Base-by-base conservation (phyloP, 2,888 invertebrate genomes). In the Crioceris asparagi region DNA sequence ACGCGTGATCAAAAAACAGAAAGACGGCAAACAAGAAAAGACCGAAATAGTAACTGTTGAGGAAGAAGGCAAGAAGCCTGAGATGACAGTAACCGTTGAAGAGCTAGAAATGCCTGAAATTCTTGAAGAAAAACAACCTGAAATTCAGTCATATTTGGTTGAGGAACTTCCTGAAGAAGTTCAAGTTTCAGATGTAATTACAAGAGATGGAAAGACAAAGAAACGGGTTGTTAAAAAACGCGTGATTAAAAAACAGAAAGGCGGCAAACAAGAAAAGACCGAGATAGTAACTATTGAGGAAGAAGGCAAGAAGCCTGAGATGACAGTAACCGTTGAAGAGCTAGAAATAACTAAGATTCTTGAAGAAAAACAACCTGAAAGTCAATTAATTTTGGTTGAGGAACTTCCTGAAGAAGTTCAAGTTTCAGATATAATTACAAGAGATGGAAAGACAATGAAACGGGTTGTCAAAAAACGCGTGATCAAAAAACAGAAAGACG, bases 401-500 rank as follows among this genome's bases (percentile, higher is more conserved):
- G 53, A 53, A 44, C 29, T 52, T 6, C 53, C 53, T 4, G 49
- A 47, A 36, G 47, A 50, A 19, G 34, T 46, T 8, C 32, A 50
- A 25, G 48, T 52, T 12, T 50, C 46, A 15, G 50, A 55, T 38
- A 32, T 38, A 2, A 25, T 42, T 11, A 43, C 47, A n/a, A 40
- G 48, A 26, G 46, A 52, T 25, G 52, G 54, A 3, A 46, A 45
- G 32, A 37, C 39, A 6, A 47, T 39, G 30, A 49, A 49, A 32
- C 45, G 45, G 29, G 38, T 47, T 18, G 36, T 47, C 21, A 52
- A 48, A 30, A 67, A 62, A 40, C 59, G 64, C 3, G 64, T 64
- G 33, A 59, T 67, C 3, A 66, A 65, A 38, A 66, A 64, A 32
- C 62, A 59, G 12, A 55, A 56, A 15, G 64, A 60, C 2, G 55